Conservation (phyloP, 2,113 vertebrate genomes). For the Siniperca knerii region DNA sequence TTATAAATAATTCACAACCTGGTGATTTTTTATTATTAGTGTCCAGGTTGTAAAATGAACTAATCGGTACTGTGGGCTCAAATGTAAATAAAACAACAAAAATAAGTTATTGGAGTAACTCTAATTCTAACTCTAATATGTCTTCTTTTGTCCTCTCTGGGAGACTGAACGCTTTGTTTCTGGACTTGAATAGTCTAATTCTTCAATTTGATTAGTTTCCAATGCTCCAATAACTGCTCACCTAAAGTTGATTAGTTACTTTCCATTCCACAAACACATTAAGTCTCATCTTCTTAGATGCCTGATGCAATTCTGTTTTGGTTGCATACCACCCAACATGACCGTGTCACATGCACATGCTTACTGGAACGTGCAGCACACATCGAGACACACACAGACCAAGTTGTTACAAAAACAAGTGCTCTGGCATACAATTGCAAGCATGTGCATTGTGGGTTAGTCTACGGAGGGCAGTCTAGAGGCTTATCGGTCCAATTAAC, state of each 20-base stretch:
- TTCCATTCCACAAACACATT: conserved; percentile 59
- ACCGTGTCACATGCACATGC: background rate
- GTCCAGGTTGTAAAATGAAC: background rate
- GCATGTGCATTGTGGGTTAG: background rate
- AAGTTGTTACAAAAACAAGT: background rate
- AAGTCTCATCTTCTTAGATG: conserved; percentile 41
- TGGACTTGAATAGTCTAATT: conserved; percentile 59
- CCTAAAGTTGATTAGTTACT: conserved; percentile 67
- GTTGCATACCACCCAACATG: background rate
- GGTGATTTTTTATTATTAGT: background rate
- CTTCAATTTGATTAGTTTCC: conserved; percentile 69
- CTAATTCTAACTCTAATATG: conserved; percentile 37
- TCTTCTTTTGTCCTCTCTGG: conserved; percentile 41
- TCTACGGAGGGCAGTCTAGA: background rate
- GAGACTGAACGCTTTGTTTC: conserved; percentile 44
- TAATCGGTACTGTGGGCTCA: background rate
- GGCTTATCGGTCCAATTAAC: conserved; percentile 18
- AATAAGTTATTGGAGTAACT: conserved; percentile 11
- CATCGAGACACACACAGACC: background rate
- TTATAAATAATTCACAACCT: background rate
- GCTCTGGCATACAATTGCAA: background rate
- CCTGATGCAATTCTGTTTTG: background rate
- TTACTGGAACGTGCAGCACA: background rate
- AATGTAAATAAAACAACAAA: conserved; percentile 29
- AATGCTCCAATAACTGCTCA: conserved; percentile 60